These are phyloP conservation scores for Bergia puertoricense DNA, from an alignment of 92 coral and sea anemone genomes.

Conservation along the genomic window DNA sequence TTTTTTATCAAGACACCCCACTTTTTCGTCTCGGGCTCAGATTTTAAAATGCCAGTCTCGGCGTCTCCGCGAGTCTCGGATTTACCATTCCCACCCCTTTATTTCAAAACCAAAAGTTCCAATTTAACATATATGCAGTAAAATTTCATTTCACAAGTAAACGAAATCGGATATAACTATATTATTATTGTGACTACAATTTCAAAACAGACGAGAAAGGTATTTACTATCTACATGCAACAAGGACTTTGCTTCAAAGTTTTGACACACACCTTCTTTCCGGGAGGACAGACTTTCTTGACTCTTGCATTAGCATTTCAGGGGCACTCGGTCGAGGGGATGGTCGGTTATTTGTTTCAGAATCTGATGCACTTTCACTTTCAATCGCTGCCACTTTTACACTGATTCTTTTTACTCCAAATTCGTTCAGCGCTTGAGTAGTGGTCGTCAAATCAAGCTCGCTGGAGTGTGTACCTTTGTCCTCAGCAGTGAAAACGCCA, in stretches of 20 bases:
- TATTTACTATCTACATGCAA: conserved; percentile 4
- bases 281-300: conserved; percentile 1
- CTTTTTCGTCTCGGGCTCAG: neutral
- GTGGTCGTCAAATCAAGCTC: conserved; percentile 22
- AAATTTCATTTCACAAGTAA: conserved; percentile 2
- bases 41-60: neutral
- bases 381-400: conserved; percentile 11
- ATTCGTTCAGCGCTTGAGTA: conserved; percentile 9
- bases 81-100: neutral
- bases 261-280: conserved; percentile 7
- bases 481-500: conserved; percentile 15
- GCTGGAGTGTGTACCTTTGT: conserved; percentile 12
- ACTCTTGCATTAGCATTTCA: neutral
- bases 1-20: neutral
- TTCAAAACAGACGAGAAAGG: conserved; percentile 11
- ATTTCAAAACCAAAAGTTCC: conserved; percentile 1
- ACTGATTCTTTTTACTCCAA: conserved; percentile 15
- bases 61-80: neutral
- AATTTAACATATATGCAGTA: neutral
- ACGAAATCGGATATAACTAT: neutral
- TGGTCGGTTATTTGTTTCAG: neutral
- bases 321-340: conserved; percentile 3
- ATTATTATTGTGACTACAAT: conserved; percentile 7
- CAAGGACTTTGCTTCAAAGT: conserved; percentile 14
- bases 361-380: conserved; percentile 10